phyloP scores from a whole-genome alignment of 2,113 vertebrate genomes.

The Entosphenus tridentatus region DNA sequence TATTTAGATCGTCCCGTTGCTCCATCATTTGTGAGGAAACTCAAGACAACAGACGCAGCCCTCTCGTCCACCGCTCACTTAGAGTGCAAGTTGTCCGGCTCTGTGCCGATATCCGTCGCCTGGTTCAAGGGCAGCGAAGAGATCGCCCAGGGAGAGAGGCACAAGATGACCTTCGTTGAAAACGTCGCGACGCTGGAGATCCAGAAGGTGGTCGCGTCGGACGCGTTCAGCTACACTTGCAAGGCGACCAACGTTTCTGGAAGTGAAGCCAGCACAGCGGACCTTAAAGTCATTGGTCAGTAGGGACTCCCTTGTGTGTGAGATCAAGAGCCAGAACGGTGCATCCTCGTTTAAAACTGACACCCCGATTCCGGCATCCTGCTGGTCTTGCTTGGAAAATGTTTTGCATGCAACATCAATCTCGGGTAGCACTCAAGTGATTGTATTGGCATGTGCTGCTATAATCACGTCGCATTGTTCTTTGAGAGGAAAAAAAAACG shows the following conservation, averaged over 20 bases:
- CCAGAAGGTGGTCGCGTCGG: conserved; percentile 28
- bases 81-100: conserved; percentile 58
- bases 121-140: conserved; percentile 63
- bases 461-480: too few species aligned
- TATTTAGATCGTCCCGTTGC: background rate
- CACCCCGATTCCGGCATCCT: too few species aligned
- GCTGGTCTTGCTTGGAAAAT: too few species aligned
- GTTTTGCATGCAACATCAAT: too few species aligned
- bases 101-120: conserved; percentile 51
- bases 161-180: conserved; percentile 65
- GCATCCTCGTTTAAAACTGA: too few species aligned
- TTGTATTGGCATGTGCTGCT: too few species aligned
- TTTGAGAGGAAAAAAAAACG: too few species aligned
- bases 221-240: conserved; percentile 58
- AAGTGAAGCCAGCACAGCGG: conserved; percentile 34
- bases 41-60: conserved; percentile 43
- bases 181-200: conserved; percentile 44
- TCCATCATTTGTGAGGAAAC: conserved; percentile 18
- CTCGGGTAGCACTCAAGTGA: too few species aligned
- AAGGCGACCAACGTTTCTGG: conserved; percentile 68
- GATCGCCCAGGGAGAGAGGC: conserved; percentile 37
- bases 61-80: conserved; percentile 64
- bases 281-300: conserved; percentile 54
- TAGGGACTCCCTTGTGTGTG: conserved; percentile 7
- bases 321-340: too few species aligned